These are phyloP conservation scores for Ondatra zibethicus DNA, from an alignment of 2,113 vertebrate genomes.

Conservation along the genomic window DNA sequence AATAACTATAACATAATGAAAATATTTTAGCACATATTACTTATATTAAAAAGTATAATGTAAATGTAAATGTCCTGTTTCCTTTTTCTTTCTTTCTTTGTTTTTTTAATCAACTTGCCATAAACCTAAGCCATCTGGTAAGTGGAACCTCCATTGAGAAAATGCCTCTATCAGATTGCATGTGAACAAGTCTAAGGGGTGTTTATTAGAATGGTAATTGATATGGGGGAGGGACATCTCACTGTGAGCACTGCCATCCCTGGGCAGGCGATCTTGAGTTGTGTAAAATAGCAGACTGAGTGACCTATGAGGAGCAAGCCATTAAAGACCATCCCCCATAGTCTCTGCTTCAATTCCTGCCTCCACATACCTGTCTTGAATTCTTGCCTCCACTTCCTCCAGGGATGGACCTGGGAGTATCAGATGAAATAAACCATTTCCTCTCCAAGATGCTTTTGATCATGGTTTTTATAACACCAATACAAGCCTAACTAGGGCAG, in stretches of 20 bases:
- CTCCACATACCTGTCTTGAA: background rate
- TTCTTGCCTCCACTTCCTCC: too few species aligned
- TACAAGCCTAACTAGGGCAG: background rate
- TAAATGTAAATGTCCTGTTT: background rate
- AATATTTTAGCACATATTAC: background rate
- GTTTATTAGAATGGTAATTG: background rate
- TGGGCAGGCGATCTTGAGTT: background rate
- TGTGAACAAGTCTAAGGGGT: background rate
- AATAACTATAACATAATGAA: background rate
- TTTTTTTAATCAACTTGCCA: background rate
- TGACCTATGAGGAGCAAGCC: background rate
- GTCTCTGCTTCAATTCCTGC: background rate
- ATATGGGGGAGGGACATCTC: background rate
- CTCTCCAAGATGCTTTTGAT: background rate
- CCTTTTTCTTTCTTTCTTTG: background rate
- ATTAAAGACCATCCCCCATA: too few species aligned
- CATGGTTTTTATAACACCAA: background rate
- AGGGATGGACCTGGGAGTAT: background rate
- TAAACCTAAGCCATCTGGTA: background rate
- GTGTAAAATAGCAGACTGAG: background rate
- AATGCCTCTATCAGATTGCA: background rate
- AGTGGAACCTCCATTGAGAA: background rate
- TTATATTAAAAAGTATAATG: background rate
- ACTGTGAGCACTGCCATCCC: background rate
- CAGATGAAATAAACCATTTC: background rate